These are phyloP conservation scores for Symphodus melops DNA, from an alignment of 2,113 vertebrate genomes.

Conservation along the genomic window DNA sequence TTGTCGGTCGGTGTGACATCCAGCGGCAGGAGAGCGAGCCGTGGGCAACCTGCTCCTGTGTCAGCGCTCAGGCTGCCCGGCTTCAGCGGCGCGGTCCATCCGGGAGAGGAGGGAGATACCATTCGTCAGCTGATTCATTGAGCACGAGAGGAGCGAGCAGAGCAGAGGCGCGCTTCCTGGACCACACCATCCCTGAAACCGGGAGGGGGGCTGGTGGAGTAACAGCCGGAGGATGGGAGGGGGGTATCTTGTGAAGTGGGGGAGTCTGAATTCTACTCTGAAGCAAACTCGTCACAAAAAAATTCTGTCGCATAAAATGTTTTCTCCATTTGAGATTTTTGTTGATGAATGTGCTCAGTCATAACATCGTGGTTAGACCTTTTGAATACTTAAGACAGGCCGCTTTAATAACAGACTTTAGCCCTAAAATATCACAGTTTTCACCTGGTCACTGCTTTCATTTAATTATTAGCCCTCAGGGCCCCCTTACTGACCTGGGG, in stretches of 20 bases:
- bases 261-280: too few relatives aligned
- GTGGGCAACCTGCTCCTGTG: slow-evolving; percentile 75
- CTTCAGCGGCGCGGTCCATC: slow-evolving; percentile 77
- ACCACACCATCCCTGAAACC: slow-evolving; percentile 77
- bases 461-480: too few relatives aligned
- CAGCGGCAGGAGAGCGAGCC: slow-evolving; percentile 42
- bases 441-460: too few relatives aligned
- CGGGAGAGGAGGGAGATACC: slow-evolving; percentile 75
- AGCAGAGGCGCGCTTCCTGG: slow-evolving; percentile 78
- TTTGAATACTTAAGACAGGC: neutral
- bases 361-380: neutral
- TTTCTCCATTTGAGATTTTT: neutral
- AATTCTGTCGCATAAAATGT: neutral
- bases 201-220: slow-evolving; percentile 42
- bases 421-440: too few relatives aligned
- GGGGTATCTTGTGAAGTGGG: too few relatives aligned
- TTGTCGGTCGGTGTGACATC: slow-evolving; percentile 65
- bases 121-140: slow-evolving; percentile 76
- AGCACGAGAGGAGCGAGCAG: slow-evolving; percentile 45
- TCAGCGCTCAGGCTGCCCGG: slow-evolving; percentile 76
- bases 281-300: neutral
- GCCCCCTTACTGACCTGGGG: too few relatives aligned
- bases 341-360: slow-evolving; percentile 1
- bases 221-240: neutral
- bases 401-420: too few relatives aligned